Conservation (phyloP, 2,888 invertebrate genomes). For the Disparrhopalites patrizii region DNA sequence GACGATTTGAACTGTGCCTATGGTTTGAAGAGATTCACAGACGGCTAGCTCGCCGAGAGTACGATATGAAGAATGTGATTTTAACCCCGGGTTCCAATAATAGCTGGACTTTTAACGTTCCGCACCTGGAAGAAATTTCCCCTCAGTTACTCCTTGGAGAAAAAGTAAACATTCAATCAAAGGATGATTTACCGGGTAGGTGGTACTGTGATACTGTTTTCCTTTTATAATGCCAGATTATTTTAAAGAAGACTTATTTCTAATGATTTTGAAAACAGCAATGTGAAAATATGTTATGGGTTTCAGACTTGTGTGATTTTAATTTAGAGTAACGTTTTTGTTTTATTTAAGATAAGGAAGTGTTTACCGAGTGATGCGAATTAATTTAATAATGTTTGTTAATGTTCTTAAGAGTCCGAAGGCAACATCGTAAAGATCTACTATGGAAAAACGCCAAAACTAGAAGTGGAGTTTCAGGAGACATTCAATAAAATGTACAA, state of each 20-base stretch:
- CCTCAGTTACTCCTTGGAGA: slow-evolving; percentile 82
- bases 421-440: background rate
- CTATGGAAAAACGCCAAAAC: slow-evolving; percentile 32
- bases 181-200: too few relatives aligned
- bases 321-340: too few relatives aligned
- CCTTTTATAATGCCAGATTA: too few relatives aligned
- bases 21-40: slow-evolving; percentile 77
- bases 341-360: too few relatives aligned
- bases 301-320: too few relatives aligned
- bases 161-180: too few relatives aligned
- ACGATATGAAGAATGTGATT: slow-evolving; percentile 64
- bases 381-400: too few relatives aligned
- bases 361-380: too few relatives aligned
- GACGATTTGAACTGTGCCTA: slow-evolving; percentile 68
- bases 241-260: too few relatives aligned
- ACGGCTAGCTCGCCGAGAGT: slow-evolving; percentile 62
- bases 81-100: too few relatives aligned
- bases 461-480: slow-evolving; percentile 71
- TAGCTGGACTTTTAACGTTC: slow-evolving; percentile 70
- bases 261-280: background rate
- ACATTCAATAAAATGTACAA: slow-evolving; percentile 70
- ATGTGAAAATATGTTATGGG: too few relatives aligned
- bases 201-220: too few relatives aligned
- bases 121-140: slow-evolving; percentile 77
- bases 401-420: background rate